phyloP scores from a whole-genome alignment of 2,113 vertebrate genomes.

The Phainopepla nitens region DNA sequence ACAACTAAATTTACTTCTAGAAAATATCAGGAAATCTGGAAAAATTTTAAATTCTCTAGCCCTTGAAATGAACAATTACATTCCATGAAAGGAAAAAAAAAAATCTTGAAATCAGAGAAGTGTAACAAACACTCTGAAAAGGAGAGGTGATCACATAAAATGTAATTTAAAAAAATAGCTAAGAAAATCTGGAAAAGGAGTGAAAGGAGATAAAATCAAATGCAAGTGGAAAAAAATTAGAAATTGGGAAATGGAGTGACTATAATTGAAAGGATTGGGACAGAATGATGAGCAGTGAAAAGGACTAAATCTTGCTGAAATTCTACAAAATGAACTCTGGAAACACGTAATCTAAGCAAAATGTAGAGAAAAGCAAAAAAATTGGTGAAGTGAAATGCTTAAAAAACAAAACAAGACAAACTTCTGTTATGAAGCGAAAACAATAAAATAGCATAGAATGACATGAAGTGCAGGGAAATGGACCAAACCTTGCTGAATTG shows the following conservation, averaged over 20 bases:
- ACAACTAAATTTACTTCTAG: not conserved
- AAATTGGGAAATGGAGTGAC: not conserved
- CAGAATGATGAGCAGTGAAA: not conserved
- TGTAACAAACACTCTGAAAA: not conserved
- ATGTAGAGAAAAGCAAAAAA: not conserved
- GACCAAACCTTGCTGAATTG: not conserved
- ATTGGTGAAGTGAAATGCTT: not conserved
- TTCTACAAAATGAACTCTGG: not conserved
- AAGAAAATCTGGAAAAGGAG: not conserved
- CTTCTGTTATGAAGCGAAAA: not conserved
- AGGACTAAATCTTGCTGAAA: not conserved
- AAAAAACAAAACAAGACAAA: not conserved
- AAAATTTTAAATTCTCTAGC: not conserved
- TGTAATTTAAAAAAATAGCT: not conserved
- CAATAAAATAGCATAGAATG: not conserved
- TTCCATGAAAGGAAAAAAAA: not conserved
- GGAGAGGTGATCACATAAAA: not conserved
- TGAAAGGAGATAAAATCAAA: not conserved
- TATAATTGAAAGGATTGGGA: not conserved
- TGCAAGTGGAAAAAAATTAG: rapidly evolving
- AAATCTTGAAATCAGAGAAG: not conserved
- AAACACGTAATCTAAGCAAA: rapidly evolving
- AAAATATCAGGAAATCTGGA: not conserved
- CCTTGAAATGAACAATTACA: not conserved
- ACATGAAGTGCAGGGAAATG: not conserved